Conservation (phyloP, 2,113 vertebrate genomes). For the Eulemur rufifrons region DNA sequence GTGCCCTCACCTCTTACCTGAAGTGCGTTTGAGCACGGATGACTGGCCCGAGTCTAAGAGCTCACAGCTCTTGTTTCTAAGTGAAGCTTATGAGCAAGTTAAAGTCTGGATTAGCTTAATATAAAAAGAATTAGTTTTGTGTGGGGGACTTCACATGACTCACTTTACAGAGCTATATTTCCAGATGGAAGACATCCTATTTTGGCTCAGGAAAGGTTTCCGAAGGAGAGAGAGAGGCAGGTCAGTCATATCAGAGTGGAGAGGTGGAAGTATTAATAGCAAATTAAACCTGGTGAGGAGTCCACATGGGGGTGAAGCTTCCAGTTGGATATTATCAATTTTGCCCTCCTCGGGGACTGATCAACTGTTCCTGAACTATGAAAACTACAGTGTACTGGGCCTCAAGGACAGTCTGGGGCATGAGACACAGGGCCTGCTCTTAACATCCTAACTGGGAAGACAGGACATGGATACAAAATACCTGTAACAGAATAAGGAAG, state of each 20-base stretch:
- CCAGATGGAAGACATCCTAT: not conserved
- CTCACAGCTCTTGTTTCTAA: not conserved
- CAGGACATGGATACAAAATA: not conserved
- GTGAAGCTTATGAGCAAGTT: not conserved
- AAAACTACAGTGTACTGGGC: not conserved
- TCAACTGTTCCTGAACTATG: not conserved
- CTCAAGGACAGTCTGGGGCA: not conserved
- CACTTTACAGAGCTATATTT: not conserved
- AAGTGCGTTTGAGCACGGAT: not conserved
- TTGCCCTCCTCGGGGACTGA: not conserved
- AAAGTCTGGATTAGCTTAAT: not conserved
- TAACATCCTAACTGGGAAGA: not conserved
- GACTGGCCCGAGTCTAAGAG: not conserved
- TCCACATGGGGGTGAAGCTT: not conserved
- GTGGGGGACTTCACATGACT: not conserved
- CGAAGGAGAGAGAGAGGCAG: not conserved
- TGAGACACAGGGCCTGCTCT: not conserved
- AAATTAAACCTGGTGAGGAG: not conserved
- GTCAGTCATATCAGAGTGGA: not conserved
- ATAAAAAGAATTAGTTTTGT: not conserved
- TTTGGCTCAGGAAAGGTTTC: not conserved
- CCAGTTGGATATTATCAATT: not conserved
- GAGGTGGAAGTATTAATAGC: not conserved
- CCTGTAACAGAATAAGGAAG: not conserved
- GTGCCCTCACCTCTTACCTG: not conserved